phyloP scores from a whole-genome alignment of 2,797 vertebrate genomes.

The Sparus aurata region DNA sequence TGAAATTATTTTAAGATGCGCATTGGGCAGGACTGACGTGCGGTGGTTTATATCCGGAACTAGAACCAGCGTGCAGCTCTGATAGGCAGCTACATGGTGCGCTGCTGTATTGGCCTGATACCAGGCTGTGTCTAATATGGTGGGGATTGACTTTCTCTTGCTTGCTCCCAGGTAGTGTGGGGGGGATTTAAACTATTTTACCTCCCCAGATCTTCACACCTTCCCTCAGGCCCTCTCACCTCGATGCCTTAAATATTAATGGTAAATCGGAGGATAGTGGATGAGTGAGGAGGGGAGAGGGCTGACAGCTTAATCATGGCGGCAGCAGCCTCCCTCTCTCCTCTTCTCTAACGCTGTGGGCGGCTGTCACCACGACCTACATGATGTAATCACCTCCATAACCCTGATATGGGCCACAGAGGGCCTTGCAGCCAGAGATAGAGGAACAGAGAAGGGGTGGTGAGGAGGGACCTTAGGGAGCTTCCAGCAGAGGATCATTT shows the following conservation, averaged over 20 bases:
- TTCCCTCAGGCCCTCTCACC: slow-evolving; percentile 82
- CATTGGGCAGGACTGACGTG: slow-evolving; percentile 50
- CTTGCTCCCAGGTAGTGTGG: slow-evolving; percentile 69
- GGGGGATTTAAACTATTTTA: slow-evolving; percentile 83
- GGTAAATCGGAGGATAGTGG: slow-evolving; percentile 73
- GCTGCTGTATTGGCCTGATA: slow-evolving; percentile 78
- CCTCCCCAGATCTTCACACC: slow-evolving; percentile 80
- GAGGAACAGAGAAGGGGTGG: slow-evolving; percentile 33
- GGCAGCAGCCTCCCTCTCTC: slow-evolving; percentile 68
- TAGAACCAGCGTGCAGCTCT: slow-evolving; percentile 51
- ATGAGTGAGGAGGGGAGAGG: slow-evolving; percentile 74
- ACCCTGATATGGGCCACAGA: slow-evolving; percentile 77
- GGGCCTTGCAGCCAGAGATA: slow-evolving; percentile 62
- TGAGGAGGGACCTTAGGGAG: slow-evolving; percentile 45
- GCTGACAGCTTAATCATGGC: slow-evolving; percentile 86
- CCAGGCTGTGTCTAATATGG: slow-evolving; percentile 80
- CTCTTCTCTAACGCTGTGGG: slow-evolving; percentile 74
- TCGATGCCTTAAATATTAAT: slow-evolving; percentile 85
- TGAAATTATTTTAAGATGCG: slow-evolving; percentile 56
- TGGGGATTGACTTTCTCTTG: slow-evolving; percentile 77
- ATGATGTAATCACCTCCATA: slow-evolving; percentile 86
- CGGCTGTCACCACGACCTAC: slow-evolving; percentile 84
- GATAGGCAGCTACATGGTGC: slow-evolving; percentile 65
- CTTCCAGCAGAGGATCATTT: slow-evolving; percentile 57
- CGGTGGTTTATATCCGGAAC: slow-evolving; percentile 55